A percentile compares a stretch with the other conserved stretches of the same genome.
Evolutionary conservation across 1,140 invertebrate species (phyloP).

Genomic region (Rhizoglyphus robini): DNA sequence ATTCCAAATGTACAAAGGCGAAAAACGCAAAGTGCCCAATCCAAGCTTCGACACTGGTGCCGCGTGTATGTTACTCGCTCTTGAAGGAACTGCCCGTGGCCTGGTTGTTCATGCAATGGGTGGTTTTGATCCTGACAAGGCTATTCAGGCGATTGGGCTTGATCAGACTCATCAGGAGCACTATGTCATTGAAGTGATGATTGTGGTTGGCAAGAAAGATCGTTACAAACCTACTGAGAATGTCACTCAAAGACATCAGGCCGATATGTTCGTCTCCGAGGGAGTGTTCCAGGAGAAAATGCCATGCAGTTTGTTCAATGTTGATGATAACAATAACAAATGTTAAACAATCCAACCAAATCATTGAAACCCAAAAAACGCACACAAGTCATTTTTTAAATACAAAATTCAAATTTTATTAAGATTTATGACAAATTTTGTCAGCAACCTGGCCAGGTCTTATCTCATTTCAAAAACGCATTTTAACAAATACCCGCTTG

Average conservation of each 20-base stretch:
- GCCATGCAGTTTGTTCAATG: too few relatives aligned
- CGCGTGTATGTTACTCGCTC: slow-evolving; percentile 1
- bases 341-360: too few relatives aligned
- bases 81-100: slow-evolving; percentile 5
- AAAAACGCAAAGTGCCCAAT: not conserved
- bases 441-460: too few relatives aligned
- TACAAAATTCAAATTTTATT: too few relatives aligned
- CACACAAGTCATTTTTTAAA: too few relatives aligned
- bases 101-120: slow-evolving; percentile 3
- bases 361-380: too few relatives aligned
- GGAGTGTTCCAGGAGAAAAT: slow-evolving; percentile 2
- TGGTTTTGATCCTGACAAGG: not conserved
- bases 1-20: not conserved
- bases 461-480: too few relatives aligned
- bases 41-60: slow-evolving; percentile 7
- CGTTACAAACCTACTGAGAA: not conserved
- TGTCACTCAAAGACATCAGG: not conserved
- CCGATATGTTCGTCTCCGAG: slow-evolving; percentile 11
- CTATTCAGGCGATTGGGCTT: not conserved
- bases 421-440: too few relatives aligned
- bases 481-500: too few relatives aligned
- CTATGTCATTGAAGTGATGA: slow-evolving; percentile 1
- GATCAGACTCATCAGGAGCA: not conserved
- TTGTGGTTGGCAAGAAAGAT: slow-evolving; percentile 7
- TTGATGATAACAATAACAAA: too few relatives aligned